These are phyloP conservation scores for Zaprionus tsacasi DNA, from an alignment of 1,140 invertebrate species.

Conservation along the genomic window DNA sequence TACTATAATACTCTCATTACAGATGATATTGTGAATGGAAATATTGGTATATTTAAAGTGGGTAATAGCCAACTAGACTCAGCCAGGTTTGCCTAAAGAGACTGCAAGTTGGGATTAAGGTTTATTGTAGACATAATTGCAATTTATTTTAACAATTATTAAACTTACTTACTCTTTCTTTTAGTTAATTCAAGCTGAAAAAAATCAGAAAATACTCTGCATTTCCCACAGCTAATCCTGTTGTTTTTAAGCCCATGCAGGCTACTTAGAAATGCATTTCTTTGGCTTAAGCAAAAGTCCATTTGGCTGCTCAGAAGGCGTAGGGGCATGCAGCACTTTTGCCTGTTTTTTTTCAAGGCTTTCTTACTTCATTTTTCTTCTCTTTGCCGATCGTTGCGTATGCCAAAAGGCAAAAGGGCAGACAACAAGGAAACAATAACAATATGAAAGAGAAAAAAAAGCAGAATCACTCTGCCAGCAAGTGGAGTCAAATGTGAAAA, in stretches of 20 bases:
- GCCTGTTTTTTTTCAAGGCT: neutral
- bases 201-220: no score
- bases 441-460: conserved; percentile 2
- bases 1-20: no score
- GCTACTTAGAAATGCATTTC: neutral
- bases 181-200: no score
- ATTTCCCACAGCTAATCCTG: no score
- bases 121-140: no score
- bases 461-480: conserved; percentile 15
- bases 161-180: no score
- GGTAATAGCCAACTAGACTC: no score
- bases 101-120: no score
- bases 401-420: conserved; percentile 14
- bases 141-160: no score
- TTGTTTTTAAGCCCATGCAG: neutral
- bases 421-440: neutral
- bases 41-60: no score
- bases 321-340: conserved; percentile 22
- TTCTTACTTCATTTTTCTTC: neutral
- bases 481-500: conserved; percentile 1
- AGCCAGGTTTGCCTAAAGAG: no score
- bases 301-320: conserved; percentile 11
- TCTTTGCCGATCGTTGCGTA: conserved; percentile 21
- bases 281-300: conserved; percentile 7
- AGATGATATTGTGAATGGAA: no score